phyloP scores from a whole-genome alignment of 2,797 vertebrate genomes.

The Hoplostethus mediterraneus region DNA sequence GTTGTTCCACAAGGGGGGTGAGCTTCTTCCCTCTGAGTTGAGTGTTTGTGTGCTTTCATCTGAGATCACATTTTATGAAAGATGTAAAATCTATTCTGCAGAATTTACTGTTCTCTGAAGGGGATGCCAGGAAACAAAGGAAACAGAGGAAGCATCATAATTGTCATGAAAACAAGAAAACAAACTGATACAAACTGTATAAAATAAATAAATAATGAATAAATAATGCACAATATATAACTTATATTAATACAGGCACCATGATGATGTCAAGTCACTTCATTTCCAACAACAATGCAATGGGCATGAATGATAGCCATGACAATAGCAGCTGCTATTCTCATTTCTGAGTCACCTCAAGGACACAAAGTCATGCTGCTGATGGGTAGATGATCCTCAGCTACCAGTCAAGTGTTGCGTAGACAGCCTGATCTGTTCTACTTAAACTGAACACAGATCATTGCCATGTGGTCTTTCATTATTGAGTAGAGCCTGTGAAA shows the following conservation, averaged over 20 bases:
- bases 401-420: conserved; percentile 26
- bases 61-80: conserved; percentile 71
- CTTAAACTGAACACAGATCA: conserved; percentile 38
- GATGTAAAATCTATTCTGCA: conserved; percentile 65
- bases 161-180: no score
- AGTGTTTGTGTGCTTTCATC: conserved; percentile 66
- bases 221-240: conserved; percentile 19
- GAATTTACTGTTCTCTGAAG: conserved; percentile 62
- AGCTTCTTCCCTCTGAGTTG: conserved; percentile 55
- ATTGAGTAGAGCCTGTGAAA: conserved; percentile 31
- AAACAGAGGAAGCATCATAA: conserved; percentile 1
- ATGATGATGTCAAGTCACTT: background rate
- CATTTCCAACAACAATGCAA: background rate
- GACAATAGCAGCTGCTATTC: conserved; percentile 1
- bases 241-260: conserved; percentile 1
- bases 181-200: no score
- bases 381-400: conserved; percentile 4
- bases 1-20: conserved; percentile 55
- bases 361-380: conserved; percentile 21
- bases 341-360: background rate
- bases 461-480: conserved; percentile 45
- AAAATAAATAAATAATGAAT: conserved; percentile 8
- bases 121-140: conserved; percentile 69
- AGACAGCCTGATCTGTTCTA: conserved; percentile 21
- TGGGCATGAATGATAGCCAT: conserved; percentile 3